Evolutionary conservation across 1,140 invertebrate species (phyloP).

Genomic region (Rhopalosiphum padi): DNA sequence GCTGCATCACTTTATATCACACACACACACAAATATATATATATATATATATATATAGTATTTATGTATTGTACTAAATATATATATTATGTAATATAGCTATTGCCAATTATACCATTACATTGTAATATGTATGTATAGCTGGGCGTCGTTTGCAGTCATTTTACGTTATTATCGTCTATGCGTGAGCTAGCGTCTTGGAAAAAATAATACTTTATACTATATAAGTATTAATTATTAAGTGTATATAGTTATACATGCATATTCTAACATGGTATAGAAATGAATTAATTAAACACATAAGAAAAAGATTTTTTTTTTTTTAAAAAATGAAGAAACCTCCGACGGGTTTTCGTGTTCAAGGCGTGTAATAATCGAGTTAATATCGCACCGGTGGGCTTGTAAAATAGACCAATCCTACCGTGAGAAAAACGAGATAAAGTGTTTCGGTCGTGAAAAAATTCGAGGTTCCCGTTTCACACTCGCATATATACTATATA

Average conservation of each 20-base stretch:
- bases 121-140: background rate
- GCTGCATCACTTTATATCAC: background rate
- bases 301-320: background rate
- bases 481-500: background rate
- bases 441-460: constrained; percentile 20
- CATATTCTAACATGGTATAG: background rate
- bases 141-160: background rate
- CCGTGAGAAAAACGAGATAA: constrained; percentile 39
- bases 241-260: background rate
- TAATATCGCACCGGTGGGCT: constrained; percentile 42
- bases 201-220: background rate
- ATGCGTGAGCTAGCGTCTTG: background rate
- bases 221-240: background rate
- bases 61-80: background rate
- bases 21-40: too few species aligned
- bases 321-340: background rate
- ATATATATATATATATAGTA: background rate
- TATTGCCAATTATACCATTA: background rate
- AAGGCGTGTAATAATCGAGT: constrained; percentile 44
- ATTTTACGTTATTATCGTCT: background rate
- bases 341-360: constrained; percentile 34
- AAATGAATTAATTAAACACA: constrained; percentile 20
- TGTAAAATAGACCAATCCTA: constrained; percentile 43
- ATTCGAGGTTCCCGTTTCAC: background rate
- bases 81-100: background rate